These are phyloP conservation scores for Spodoptera exigua DNA, from an alignment of 2,888 invertebrate species.

Conservation along the genomic window DNA sequence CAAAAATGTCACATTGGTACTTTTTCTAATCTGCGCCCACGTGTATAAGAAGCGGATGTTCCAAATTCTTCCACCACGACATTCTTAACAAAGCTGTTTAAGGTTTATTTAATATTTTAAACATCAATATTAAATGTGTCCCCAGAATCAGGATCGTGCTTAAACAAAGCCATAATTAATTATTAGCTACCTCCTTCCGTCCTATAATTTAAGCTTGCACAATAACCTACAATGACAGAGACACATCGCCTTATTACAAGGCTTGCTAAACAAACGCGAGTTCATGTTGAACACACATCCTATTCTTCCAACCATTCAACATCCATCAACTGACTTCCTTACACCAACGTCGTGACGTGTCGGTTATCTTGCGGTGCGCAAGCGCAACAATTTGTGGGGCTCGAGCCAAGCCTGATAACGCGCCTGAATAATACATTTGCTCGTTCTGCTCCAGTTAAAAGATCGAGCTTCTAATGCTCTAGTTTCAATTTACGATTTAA, in stretches of 20 bases:
- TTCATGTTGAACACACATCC: slow-evolving; percentile 28
- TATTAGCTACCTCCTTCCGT: no score
- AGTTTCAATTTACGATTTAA: slow-evolving; percentile 8
- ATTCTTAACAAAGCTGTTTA: no score
- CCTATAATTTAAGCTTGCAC: no score
- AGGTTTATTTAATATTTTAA: no score
- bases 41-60: no score
- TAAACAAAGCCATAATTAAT: no score
- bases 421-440: slow-evolving; percentile 80
- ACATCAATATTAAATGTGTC: no score
- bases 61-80: no score
- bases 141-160: no score
- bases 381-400: slow-evolving; percentile 81
- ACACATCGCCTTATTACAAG: slow-evolving; percentile 12
- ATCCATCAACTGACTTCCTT: slow-evolving; percentile 53
- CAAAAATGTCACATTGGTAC: no score
- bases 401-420: slow-evolving; percentile 77
- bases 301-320: slow-evolving; percentile 41
- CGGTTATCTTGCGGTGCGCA: slow-evolving; percentile 69
- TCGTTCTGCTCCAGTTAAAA: slow-evolving; percentile 72
- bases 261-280: slow-evolving; percentile 3
- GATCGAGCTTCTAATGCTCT: slow-evolving; percentile 45
- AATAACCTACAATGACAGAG: slow-evolving; percentile 1
- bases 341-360: slow-evolving; percentile 54
- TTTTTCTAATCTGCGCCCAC: no score